These are phyloP conservation scores for Galeopterus variegatus DNA, from an alignment of 2,113 vertebrate species.

Conservation along the genomic window DNA sequence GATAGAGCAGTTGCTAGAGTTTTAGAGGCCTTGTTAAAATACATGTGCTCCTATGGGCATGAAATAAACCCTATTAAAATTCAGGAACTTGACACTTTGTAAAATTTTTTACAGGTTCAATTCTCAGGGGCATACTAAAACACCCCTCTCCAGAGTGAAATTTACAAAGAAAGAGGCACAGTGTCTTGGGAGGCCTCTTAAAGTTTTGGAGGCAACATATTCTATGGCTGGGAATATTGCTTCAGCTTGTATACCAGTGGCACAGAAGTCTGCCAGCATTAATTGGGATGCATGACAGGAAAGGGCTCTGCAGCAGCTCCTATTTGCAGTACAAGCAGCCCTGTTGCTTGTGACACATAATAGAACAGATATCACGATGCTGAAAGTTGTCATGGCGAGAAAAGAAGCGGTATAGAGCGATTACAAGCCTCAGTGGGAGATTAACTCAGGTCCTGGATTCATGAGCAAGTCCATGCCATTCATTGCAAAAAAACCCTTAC, in stretches of 20 bases:
- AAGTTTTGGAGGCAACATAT: background rate
- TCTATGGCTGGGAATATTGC: background rate
- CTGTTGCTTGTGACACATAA: rapidly evolving
- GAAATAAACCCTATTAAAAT: background rate
- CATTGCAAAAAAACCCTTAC: background rate
- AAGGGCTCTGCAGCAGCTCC: background rate
- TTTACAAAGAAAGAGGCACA: background rate
- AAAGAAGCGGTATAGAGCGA: background rate
- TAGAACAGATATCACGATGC: no score
- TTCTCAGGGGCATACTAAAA: no score
- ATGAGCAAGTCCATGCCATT: background rate
- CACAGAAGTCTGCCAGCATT: background rate
- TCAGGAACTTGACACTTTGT: background rate
- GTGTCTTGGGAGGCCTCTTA: background rate
- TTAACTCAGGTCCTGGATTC: background rate
- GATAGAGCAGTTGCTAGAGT: no score
- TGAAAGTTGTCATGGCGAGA: background rate
- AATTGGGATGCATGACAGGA: background rate
- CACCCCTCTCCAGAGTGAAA: background rate
- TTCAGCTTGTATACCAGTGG: no score
- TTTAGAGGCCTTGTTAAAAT: background rate
- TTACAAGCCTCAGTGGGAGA: background rate
- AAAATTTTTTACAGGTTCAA: background rate
- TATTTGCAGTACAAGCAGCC: background rate
- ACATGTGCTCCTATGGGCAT: background rate